Base-by-base conservation (phyloP, 1,140 invertebrate genomes). In the Araneus ventricosus region DNA sequence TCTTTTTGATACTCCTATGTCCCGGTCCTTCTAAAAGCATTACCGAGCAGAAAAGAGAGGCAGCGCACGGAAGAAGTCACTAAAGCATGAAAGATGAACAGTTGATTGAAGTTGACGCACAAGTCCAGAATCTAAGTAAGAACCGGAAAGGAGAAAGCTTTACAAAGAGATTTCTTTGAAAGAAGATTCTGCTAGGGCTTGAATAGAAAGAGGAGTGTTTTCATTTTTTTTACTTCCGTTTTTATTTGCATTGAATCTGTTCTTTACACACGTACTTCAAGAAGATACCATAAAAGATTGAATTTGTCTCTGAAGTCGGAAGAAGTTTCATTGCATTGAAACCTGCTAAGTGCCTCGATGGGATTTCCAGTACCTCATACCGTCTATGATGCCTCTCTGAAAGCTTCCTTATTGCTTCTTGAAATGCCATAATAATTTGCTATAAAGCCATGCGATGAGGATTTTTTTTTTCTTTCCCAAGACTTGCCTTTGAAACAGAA, bases 41-140 rank as follows among this genome's bases (percentile, higher is more conserved):
- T 20, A 37, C n/a, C 5, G 45, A 14, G 10, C 45, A 52, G 20
- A n/a, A n/a, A 79, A 27, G 34, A 14, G 14, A 52, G 45, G 45
- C 14, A 52, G 45, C n/a, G 27, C 17, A 37, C n/a, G 1, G 70
- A 17, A 2, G 27, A 79, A 79, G 59, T 79, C 27, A 27, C 17
- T 34, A 79, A 79, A 37, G 27, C 24, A n/a, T 79, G 70, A 79
- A 17, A 79, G 70, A 79, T 79, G 70, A 79, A 79, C 70, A 79
- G 34, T 79, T 79, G 70, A 79, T 79, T 79, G 70, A 17, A n/a
- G 70, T 30, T 79, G 70, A 79, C 70, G 70, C 70, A 27, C 27
- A 17, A 79, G 17, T 20, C n/a, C 34, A 1, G 70, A 52, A 52
- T 52, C 45, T 52, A 14, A 52, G 34, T 52, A 52, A 52, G 70